phyloP scores from a whole-genome alignment of 2,797 vertebrate species.

The Gobio occitaniae region DNA sequence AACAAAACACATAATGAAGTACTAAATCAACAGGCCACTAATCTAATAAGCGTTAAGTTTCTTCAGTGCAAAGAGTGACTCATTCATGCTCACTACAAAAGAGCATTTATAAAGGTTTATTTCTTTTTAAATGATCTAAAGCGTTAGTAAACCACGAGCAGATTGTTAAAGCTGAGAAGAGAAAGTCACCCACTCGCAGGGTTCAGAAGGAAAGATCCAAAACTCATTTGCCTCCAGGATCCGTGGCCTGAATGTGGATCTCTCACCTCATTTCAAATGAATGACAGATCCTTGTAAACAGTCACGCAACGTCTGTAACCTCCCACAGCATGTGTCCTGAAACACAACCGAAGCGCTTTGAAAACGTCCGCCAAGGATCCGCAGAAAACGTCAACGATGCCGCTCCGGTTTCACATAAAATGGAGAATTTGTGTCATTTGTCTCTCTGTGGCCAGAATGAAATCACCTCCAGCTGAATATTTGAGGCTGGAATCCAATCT shows the following conservation, averaged over 20 bases:
- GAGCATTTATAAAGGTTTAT: neutral
- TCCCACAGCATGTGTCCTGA: conserved; percentile 26
- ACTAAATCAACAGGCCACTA: neutral
- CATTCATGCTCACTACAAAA: neutral
- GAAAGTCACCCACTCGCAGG: neutral
- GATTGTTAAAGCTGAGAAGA: neutral
- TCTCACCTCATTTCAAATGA: conserved; percentile 12
- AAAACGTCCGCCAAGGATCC: neutral
- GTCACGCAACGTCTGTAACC: neutral
- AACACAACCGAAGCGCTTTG: neutral
- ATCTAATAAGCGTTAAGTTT: neutral
- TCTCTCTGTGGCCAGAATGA: neutral
- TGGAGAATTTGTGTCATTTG: conserved; percentile 1
- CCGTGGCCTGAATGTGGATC: conserved; percentile 12
- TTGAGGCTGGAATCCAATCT: conserved; percentile 29
- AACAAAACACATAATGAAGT: neutral
- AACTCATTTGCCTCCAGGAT: conserved; percentile 1
- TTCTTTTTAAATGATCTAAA: neutral
- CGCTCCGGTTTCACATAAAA: conserved; percentile 1
- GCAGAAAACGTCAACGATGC: neutral
- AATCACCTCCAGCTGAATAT: conserved; percentile 33
- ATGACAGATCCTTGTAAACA: conserved; percentile 23
- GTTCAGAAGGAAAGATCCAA: neutral
- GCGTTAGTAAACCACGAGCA: neutral
- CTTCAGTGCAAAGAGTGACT: neutral